Percentiles rank a stretch among this genome's conserved stretches.
Conservation (phyloP, 2,113 vertebrate species). For the Telmatochromis sp. region DNA sequence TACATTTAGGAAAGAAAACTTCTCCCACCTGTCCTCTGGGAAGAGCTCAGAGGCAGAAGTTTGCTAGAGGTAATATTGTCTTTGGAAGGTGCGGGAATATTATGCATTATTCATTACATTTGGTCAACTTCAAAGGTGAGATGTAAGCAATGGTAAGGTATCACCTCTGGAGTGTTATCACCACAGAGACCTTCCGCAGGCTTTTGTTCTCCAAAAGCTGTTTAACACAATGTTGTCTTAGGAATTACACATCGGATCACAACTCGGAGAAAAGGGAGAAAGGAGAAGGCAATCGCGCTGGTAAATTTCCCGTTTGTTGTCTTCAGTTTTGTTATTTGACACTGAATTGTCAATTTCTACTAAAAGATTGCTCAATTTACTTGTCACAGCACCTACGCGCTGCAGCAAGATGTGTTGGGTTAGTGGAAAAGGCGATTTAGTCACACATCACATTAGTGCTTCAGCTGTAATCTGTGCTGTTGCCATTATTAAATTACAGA, state of each 20-base stretch:
- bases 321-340: neutral
- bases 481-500: neutral
- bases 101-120: slow-evolving; percentile 59
- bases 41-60: slow-evolving; percentile 28
- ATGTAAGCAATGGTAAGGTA: slow-evolving; percentile 25
- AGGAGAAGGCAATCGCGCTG: neutral
- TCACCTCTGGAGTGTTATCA: slow-evolving; percentile 9
- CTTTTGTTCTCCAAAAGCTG: slow-evolving; percentile 24
- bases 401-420: neutral
- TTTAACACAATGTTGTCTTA: slow-evolving; percentile 29
- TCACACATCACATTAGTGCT: neutral
- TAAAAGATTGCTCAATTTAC: neutral
- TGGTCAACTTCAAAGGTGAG: slow-evolving; percentile 52
- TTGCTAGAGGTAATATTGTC: slow-evolving; percentile 57
- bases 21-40: slow-evolving; percentile 25
- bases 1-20: slow-evolving; percentile 13
- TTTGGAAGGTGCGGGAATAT: slow-evolving; percentile 13
- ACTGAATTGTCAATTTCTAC: neutral
- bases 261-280: neutral
- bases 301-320: neutral
- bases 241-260: slow-evolving; percentile 24
- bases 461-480: neutral
- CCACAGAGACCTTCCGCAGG: neutral
- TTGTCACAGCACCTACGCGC: neutral
- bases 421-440: neutral